Evolutionary conservation across 2,888 invertebrate genomes (phyloP).

Genomic region (Leptinotarsa tumamoca): DNA sequence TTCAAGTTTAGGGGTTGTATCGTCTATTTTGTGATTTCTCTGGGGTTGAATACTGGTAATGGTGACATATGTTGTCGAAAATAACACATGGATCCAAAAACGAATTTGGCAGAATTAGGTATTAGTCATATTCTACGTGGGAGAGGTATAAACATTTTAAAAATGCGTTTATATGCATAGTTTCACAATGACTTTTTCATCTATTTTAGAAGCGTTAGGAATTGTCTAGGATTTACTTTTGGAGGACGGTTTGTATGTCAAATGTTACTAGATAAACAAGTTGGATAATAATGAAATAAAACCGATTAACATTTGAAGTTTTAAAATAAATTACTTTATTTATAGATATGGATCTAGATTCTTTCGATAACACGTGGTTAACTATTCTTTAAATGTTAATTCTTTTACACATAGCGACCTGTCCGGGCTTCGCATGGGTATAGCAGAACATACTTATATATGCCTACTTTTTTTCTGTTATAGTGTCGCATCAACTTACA

Average conservation of each 20-base stretch:
- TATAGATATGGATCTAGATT: constrained; percentile 40
- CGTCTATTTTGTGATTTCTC: not conserved
- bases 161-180: constrained; percentile 3
- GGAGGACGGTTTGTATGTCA: not conserved
- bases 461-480: too few relatives aligned
- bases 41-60: not conserved
- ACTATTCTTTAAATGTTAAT: too few relatives aligned
- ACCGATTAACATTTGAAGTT: constrained; percentile 32
- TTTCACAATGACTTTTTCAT: not conserved
- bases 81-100: not conserved
- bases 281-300: constrained; percentile 20
- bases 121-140: constrained; percentile 17
- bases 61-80: not conserved
- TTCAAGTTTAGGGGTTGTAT: not conserved
- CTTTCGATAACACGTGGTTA: constrained; percentile 15
- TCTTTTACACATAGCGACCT: too few relatives aligned
- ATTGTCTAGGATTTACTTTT: not conserved
- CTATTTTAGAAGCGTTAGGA: constrained; percentile 11
- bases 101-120: not conserved
- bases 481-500: too few relatives aligned
- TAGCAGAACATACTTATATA: too few relatives aligned
- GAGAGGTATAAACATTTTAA: constrained; percentile 9
- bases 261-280: constrained; percentile 13
- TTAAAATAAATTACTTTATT: constrained; percentile 44
- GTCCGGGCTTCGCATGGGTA: too few relatives aligned